Evolutionary conservation across 2,797 vertebrate genomes (phyloP), one percentile per base, ranked within the genome.

Genomic region (Rhinophrynus dorsalis): DNA sequence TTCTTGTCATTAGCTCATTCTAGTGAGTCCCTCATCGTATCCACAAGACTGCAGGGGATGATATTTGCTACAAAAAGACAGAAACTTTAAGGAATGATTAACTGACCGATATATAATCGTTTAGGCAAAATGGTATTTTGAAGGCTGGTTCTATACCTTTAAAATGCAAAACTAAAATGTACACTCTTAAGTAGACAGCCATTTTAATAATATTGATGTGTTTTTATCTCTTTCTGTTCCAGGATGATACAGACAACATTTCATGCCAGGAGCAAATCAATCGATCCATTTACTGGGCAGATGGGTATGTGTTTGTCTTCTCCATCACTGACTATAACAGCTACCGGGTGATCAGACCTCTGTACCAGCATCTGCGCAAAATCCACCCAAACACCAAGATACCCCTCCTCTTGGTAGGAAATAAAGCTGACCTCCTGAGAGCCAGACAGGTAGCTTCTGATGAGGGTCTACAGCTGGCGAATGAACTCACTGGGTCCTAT

Each of bases 241-340:
- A 97, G 95, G 94, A 95, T 0, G 90, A 96, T 24, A 83, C 83
- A 0, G 95, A 96, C 11, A 90, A 85, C 26, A 87, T 95, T 38
- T 93, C 92, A 82, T 96, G 94, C 79, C 94, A 95, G 80, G 95
- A 97, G 80, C 93, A 95, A 85, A 95, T 96, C 72, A 85, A 69
- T 83, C 92, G 93, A 50, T 96, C 94, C 0, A 94, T 97, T 85
- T 96, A 96, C 85, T 97, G 95, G 95, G 95, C 95, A 0, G 95
- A 97, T 7, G 95, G 94, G 10, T 96, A 95, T 33, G 93, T 97
- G 2, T 85, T 96, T 13, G 95, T 94, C 0, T 97, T 93, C 67
- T 96, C 95, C 83, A 96, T 97, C 86, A 96, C 95, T 0, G 94
- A 96, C 86, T 86, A 90, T 12, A 88, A 84, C 77, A 97, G 95